Conservation (phyloP, 2,888 invertebrate genomes). For the Metalampra italica region DNA sequence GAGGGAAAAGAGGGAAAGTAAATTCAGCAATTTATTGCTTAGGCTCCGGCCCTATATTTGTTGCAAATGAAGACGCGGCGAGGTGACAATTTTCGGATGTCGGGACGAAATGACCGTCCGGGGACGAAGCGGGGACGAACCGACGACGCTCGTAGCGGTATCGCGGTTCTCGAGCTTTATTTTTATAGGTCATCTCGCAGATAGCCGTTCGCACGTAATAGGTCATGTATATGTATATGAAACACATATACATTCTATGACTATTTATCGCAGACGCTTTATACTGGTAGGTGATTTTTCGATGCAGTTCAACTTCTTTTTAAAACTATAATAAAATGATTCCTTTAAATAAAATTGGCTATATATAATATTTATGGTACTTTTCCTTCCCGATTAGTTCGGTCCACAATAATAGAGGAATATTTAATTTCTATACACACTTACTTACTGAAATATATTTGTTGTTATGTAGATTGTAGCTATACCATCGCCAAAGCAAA, state of each 20-base stretch:
- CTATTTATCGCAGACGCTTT: neutral
- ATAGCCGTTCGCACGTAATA: slow-evolving; percentile 12
- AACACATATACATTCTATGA: neutral
- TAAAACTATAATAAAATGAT: too few relatives aligned
- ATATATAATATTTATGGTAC: too few relatives aligned
- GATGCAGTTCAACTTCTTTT: too few relatives aligned
- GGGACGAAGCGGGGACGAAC: slow-evolving; percentile 35
- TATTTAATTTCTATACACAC: too few relatives aligned
- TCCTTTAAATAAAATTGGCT: too few relatives aligned
- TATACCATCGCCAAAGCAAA: too few relatives aligned
- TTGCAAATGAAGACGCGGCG: slow-evolving; percentile 72
- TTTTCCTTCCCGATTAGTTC: too few relatives aligned
- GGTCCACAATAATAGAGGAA: too few relatives aligned
- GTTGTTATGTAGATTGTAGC: too few relatives aligned
- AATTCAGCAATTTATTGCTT: slow-evolving; percentile 71
- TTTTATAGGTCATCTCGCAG: slow-evolving; percentile 24
- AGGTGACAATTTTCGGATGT: slow-evolving; percentile 72
- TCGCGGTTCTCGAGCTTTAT: slow-evolving; percentile 48
- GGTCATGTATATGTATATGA: neutral
- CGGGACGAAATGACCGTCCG: slow-evolving; percentile 57
- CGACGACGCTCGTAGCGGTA: slow-evolving; percentile 20
- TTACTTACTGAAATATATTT: too few relatives aligned
- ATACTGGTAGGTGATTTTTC: too few relatives aligned
- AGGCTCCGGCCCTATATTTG: slow-evolving; percentile 65
- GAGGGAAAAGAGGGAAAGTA: slow-evolving; percentile 60